Conservation (phyloP, 2,113 vertebrate species). For the Saccopteryx leptura region DNA sequence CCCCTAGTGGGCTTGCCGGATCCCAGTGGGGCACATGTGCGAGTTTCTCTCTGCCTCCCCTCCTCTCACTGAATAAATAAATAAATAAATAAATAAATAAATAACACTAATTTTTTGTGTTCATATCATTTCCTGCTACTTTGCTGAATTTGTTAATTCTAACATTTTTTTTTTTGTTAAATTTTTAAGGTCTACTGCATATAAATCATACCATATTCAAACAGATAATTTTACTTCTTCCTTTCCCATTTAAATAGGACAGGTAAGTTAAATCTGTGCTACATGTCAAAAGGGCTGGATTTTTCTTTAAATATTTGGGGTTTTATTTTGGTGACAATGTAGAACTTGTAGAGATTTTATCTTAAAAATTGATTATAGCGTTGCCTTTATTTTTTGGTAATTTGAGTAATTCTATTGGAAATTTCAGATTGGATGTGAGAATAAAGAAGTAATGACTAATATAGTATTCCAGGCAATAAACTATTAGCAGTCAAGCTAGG, state of each 20-base stretch:
- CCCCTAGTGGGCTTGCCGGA: no score
- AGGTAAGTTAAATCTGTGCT: neutral
- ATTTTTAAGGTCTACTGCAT: neutral
- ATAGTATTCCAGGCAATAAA: neutral
- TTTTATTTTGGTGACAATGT: neutral
- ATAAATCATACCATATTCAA: neutral
- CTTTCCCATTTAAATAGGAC: neutral
- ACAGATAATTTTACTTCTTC: neutral
- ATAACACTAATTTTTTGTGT: neutral
- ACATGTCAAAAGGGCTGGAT: neutral
- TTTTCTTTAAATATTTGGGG: neutral
- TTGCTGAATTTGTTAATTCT: neutral
- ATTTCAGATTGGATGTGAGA: neutral
- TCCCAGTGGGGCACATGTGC: no score
- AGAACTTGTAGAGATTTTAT: neutral
- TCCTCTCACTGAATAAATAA: no score
- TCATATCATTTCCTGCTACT: neutral
- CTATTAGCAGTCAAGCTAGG: neutral
- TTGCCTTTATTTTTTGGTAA: conserved; percentile 1
- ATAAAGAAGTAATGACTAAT: neutral
- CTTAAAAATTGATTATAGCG: neutral
- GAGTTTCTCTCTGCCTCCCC: no score
- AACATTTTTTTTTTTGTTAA: neutral
- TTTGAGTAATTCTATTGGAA: neutral
- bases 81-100: neutral